Conservation (phyloP, 2,888 invertebrate species). For the Tipula vernalis region DNA sequence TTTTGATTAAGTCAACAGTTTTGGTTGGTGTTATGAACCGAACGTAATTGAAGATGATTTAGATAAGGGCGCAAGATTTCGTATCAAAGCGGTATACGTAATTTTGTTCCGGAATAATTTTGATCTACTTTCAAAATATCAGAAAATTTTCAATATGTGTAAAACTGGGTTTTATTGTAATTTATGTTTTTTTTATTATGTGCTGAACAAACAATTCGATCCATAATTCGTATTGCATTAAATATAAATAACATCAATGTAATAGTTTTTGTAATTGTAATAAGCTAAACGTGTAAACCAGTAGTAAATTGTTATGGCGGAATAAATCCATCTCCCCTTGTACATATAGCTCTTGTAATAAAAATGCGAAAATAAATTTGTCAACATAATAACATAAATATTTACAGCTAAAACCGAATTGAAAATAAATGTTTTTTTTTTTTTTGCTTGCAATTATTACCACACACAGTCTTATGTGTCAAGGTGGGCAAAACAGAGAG, state of each 20-base stretch:
- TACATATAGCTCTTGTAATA: background rate
- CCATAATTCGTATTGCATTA: no score
- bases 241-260: background rate
- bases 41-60: no score
- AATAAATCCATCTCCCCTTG: background rate
- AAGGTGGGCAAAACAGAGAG: background rate
- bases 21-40: background rate
- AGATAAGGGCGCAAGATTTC: no score
- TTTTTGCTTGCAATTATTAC: background rate
- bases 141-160: no score
- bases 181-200: no score
- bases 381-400: background rate
- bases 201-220: no score
- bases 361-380: background rate
- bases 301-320: background rate
- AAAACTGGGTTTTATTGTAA: no score
- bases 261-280: background rate
- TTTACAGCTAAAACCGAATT: background rate
- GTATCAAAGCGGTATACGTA: no score
- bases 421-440: background rate
- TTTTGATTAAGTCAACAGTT: background rate
- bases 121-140: no score
- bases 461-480: background rate
- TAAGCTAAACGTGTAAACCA: background rate
- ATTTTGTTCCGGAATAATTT: no score